A percentile compares a stretch with the other conserved stretches of the same genome.
phyloP scores from a whole-genome alignment of 2,113 vertebrate species.

The Choloepus hoffmanni region DNA sequence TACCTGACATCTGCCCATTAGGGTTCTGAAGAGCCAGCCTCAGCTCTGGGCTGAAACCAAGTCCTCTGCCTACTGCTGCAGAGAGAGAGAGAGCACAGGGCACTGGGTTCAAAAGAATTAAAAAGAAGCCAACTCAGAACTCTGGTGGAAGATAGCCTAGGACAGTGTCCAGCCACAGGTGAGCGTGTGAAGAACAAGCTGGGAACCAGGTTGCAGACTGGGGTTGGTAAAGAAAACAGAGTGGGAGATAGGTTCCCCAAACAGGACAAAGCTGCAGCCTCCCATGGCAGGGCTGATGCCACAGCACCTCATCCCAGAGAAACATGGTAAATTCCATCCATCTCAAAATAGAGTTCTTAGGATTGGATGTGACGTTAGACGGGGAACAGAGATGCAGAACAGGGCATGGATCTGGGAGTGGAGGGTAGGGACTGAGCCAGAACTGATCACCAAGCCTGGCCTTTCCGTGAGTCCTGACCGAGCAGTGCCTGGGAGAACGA shows the following conservation, averaged over 20 bases:
- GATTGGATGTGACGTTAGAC: not conserved
- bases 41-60: not conserved
- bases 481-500: not conserved
- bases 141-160: not conserved
- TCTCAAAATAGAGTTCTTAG: not conserved
- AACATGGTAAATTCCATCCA: not conserved
- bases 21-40: not conserved
- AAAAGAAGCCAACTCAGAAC: not conserved
- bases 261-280: not conserved
- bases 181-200: not conserved
- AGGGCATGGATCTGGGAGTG: not conserved
- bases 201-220: not conserved
- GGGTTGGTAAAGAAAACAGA: not conserved
- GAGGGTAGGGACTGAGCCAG: not conserved
- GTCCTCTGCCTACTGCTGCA: not conserved
- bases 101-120: not conserved
- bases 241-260: not conserved
- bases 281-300: not conserved
- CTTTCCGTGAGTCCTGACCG: not conserved
- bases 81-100: not conserved
- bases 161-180: not conserved
- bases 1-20: not conserved
- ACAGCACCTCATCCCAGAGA: not conserved
- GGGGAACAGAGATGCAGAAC: too few relatives aligned
- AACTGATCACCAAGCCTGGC: not conserved